phyloP scores from a whole-genome alignment of 2,113 vertebrate species.

The rabbit (Oryctolagus cuniculus) region mOryCun1.1 NC_091442.1:97415501-97416000 shows the following conservation, averaged over 20 bases:
- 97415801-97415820: no score
- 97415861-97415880: neutral
- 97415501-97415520: no score
- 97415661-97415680: no score
- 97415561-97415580: no score
- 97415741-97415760: neutral
- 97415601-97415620: no score
- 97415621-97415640: no score
- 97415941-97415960: neutral
- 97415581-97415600: no score
- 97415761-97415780: neutral
- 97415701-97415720: neutral
- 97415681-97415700: no score
- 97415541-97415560: no score
- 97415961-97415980: neutral
- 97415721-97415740: neutral
- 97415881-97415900: neutral
- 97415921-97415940: neutral
- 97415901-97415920: conserved; percentile 16
- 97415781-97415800: neutral
- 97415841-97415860: neutral
- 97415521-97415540: no score
- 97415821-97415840: neutral
- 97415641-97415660: no score
- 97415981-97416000: neutral